Conservation (phyloP, 2,113 vertebrate genomes). For the Pandion haliaetus region DNA sequence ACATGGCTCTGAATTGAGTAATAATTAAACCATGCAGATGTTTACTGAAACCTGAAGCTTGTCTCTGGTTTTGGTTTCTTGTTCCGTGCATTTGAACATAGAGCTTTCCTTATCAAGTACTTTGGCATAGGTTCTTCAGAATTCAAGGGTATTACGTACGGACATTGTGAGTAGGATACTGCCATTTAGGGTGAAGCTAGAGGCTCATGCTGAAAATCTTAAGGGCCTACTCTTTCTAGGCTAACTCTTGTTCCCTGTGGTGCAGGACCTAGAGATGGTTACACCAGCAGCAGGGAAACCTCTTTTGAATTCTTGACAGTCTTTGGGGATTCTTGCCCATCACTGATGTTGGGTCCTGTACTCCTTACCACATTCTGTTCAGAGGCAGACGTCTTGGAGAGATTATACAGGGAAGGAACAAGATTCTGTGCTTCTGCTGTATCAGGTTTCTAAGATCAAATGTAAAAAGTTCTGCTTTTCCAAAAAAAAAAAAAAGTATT, state of each 20-base stretch:
- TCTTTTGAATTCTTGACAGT: background rate
- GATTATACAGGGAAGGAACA: background rate
- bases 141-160: background rate
- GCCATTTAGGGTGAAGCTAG: background rate
- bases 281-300: background rate
- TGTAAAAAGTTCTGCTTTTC: background rate
- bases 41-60: background rate
- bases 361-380: background rate
- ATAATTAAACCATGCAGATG: background rate
- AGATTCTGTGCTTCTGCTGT: background rate
- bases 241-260: background rate
- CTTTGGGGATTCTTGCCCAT: background rate
- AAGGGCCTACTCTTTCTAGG: background rate
- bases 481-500: too few relatives aligned
- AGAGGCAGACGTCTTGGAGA: background rate
- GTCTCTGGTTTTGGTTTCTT: background rate
- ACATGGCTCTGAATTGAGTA: background rate
- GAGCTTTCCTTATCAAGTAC: background rate
- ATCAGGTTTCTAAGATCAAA: background rate
- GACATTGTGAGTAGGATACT: background rate
- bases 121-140: background rate
- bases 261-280: background rate
- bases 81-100: background rate
- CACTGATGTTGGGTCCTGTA: too few relatives aligned
- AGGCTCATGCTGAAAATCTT: background rate